Evolutionary conservation across 2,113 vertebrate species (phyloP).

Genomic region (Sceloporus undulatus): DNA sequence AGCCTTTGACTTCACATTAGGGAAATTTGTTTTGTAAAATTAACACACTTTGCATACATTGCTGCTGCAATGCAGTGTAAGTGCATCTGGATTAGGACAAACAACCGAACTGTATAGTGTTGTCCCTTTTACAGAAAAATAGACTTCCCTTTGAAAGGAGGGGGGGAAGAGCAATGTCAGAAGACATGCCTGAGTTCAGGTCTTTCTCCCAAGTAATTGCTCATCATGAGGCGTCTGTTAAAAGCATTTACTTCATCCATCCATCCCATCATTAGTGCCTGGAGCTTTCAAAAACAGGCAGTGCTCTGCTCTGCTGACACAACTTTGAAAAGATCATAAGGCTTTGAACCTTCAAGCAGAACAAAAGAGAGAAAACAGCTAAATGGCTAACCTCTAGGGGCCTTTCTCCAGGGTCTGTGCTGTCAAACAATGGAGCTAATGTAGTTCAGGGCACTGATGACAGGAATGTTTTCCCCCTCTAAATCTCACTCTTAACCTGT

Average conservation of each 20-base stretch:
- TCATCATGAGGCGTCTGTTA: neutral
- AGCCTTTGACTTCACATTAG: neutral
- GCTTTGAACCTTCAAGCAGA: slow-evolving; percentile 19
- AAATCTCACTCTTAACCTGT: neutral
- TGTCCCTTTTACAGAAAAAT: neutral
- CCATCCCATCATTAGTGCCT: slow-evolving; percentile 1
- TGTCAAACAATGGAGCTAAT: slow-evolving; percentile 8
- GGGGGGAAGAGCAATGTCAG: neutral
- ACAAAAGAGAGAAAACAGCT: slow-evolving; percentile 23
- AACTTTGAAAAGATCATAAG: slow-evolving; percentile 8
- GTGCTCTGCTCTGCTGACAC: neutral
- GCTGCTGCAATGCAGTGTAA: neutral
- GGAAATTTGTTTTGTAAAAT: neutral
- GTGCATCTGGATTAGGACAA: neutral
- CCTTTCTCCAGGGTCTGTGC: slow-evolving; percentile 12
- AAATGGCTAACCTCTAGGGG: neutral
- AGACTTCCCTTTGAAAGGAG: neutral
- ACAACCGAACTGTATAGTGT: neutral
- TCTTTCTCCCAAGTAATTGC: neutral
- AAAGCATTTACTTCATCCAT: slow-evolving; percentile 28
- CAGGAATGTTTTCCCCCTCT: neutral
- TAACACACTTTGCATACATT: neutral
- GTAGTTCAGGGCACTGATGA: neutral
- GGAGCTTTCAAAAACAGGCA: slow-evolving; percentile 9
- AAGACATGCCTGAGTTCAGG: neutral